These are phyloP conservation scores for Phataginus tetradactyla DNA, from an alignment of 2,797 vertebrate genomes.

Conservation along the genomic window DNA sequence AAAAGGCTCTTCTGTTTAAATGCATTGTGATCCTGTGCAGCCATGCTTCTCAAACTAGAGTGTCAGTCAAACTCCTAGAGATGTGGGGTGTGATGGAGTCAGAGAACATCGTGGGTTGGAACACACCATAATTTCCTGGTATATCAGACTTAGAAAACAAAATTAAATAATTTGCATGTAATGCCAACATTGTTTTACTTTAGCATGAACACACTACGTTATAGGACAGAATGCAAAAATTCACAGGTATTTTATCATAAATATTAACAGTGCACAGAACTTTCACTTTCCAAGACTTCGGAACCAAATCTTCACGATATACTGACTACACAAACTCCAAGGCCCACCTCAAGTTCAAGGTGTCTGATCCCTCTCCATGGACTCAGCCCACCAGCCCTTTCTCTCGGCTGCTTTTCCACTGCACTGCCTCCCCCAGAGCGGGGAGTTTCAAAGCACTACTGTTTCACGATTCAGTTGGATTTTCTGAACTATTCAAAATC, in stretches of 20 bases:
- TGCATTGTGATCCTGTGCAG: neutral
- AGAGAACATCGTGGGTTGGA: neutral
- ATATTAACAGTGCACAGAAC: neutral
- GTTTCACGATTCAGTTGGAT: neutral
- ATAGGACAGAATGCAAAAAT: neutral
- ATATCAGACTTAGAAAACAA: neutral
- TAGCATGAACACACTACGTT: neutral
- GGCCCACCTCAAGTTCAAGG: neutral
- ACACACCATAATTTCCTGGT: neutral
- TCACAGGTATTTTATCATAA: neutral
- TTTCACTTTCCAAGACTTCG: neutral
- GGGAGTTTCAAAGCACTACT: neutral
- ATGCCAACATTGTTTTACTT: neutral
- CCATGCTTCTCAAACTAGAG: neutral
- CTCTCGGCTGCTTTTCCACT: neutral
- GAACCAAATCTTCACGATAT: neutral
- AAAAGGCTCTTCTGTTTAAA: neutral
- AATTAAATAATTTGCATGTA: neutral
- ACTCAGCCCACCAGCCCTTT: neutral
- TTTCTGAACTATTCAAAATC: neutral
- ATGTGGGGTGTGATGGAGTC: rapidly evolving
- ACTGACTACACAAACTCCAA: neutral
- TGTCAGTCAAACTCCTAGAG: neutral
- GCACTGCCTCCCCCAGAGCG: neutral
- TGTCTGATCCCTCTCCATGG: neutral